A percentile compares a stretch with the other conserved stretches of the same genome.
These are phyloP conservation scores for Vanacampus margaritifer DNA, from an alignment of 2,113 vertebrate species.

Conservation along the genomic window DNA sequence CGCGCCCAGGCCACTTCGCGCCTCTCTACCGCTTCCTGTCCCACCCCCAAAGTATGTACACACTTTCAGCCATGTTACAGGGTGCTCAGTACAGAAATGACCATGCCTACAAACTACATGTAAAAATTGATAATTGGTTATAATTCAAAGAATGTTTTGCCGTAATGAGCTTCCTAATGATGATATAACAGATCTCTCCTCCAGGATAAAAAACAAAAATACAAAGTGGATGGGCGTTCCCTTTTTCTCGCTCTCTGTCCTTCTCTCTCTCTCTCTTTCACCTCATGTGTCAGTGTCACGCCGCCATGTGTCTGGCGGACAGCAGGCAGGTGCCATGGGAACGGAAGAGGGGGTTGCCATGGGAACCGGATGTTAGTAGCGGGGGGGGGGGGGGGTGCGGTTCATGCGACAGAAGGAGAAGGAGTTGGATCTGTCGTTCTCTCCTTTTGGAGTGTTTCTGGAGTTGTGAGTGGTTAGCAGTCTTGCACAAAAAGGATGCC, in stretches of 20 bases:
- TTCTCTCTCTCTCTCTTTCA: slow-evolving; percentile 30
- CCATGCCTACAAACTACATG: neutral
- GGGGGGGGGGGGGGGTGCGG: slow-evolving; percentile 9
- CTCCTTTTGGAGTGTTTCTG: neutral
- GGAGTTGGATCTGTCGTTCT: neutral
- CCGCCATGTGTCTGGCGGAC: slow-evolving; percentile 57
- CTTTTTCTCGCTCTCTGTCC: slow-evolving; percentile 20
- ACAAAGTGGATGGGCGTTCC: slow-evolving; percentile 17
- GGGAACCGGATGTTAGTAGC: slow-evolving; percentile 48
- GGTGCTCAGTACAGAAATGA: neutral
- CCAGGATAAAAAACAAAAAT: slow-evolving; percentile 30
- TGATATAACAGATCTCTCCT: slow-evolving; percentile 38
- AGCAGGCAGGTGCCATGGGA: slow-evolving; percentile 62
- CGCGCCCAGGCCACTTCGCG: slow-evolving; percentile 98
- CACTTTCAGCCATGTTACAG: neutral
- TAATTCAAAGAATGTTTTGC: neutral
- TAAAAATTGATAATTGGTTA: neutral
- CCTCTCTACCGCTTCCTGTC: slow-evolving; percentile 97
- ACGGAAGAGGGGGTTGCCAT: slow-evolving; percentile 56
- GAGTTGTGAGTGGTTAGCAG: neutral
- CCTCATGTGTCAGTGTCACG: slow-evolving; percentile 56
- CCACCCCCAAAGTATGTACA: slow-evolving; percentile 96
- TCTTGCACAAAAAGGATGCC: neutral
- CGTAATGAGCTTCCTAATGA: slow-evolving; percentile 9
- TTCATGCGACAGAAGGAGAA: slow-evolving; percentile 28